phyloP scores from a whole-genome alignment of 2,797 vertebrate genomes.

The Chanos chanos region DNA sequence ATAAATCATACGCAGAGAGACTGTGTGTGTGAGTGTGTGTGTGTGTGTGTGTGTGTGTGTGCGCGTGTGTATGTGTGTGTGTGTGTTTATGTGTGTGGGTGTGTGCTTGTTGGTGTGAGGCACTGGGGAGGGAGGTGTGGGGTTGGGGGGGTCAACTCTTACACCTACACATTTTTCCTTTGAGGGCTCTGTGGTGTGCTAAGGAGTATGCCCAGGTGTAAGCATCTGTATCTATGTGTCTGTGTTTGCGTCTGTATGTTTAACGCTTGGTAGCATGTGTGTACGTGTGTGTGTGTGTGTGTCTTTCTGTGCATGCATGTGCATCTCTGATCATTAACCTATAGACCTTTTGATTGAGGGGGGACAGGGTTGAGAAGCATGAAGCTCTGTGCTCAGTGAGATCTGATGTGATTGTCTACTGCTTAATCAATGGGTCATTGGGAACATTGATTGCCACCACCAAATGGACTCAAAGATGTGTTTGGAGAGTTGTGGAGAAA shows the following conservation, averaged over 20 bases:
- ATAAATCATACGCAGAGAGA: constrained; percentile 80
- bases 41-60: too few relatives aligned
- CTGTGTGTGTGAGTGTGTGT: constrained; percentile 5
- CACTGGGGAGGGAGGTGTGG: constrained; percentile 26
- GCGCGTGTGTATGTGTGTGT: too few relatives aligned
- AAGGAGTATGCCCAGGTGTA: too few relatives aligned
- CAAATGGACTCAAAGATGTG: constrained; percentile 43
- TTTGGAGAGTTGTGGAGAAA: constrained; percentile 37
- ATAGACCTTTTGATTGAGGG: constrained; percentile 24
- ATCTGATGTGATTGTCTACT: constrained; percentile 33
- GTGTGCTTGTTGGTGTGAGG: constrained; percentile 23
- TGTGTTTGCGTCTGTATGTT: background rate
- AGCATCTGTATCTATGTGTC: constrained; percentile 10
- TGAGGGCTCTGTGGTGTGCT: too few relatives aligned
- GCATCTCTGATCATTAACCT: constrained; percentile 30
- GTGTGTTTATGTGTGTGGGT: too few relatives aligned
- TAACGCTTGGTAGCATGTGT: background rate
- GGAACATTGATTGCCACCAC: constrained; percentile 37
- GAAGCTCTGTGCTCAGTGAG: constrained; percentile 19
- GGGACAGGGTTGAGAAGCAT: constrained; percentile 12
- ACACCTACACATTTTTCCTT: constrained; percentile 46
- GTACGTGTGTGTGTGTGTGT: background rate
- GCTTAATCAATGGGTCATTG: constrained; percentile 48
- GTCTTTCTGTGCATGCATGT: constrained; percentile 1
- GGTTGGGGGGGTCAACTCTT: constrained; percentile 47